Percentiles rank a stretch among this genome's conserved stretches.
phyloP scores from a whole-genome alignment of 2,888 invertebrate species.

The Drosophila paramelanica region DNA sequence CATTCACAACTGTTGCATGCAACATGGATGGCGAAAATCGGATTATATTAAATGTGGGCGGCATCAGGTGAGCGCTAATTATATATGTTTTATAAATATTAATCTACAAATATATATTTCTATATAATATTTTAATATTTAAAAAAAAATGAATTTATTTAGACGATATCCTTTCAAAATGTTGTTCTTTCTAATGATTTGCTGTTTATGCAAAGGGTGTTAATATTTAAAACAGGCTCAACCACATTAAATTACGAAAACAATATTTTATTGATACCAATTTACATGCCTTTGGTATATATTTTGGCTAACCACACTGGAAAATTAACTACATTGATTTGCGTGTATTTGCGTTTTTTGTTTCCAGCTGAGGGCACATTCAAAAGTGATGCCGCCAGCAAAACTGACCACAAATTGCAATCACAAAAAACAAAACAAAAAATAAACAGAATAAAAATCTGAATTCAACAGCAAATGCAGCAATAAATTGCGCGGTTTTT shows the following conservation, averaged over 20 bases:
- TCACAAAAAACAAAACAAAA: neutral
- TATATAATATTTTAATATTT: no score
- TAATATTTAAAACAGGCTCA: neutral
- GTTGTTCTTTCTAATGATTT: no score
- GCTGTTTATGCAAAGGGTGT: neutral
- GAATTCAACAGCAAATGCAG: constrained; percentile 3
- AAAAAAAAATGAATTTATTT: no score
- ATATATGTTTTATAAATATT: no score
- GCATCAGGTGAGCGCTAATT: constrained; percentile 88
- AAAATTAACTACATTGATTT: constrained; percentile 61
- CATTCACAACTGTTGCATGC: constrained; percentile 75
- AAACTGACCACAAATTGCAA: constrained; percentile 35
- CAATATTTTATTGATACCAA: constrained; percentile 11
- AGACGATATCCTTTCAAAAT: no score
- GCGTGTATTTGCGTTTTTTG: constrained; percentile 35
- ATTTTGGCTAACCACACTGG: constrained; percentile 53
- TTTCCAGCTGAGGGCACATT: constrained; percentile 21
- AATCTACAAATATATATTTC: neutral
- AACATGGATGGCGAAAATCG: constrained; percentile 96
- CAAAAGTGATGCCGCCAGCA: constrained; percentile 12
- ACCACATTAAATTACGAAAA: constrained; percentile 4
- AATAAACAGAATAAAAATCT: neutral
- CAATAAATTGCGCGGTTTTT: neutral
- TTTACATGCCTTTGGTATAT: constrained; percentile 8
- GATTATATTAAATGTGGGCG: constrained; percentile 97